Evolutionary conservation across 2,797 vertebrate species (phyloP), one percentile per base, ranked within the genome.

Genomic region (Alcedo atthis): DNA sequence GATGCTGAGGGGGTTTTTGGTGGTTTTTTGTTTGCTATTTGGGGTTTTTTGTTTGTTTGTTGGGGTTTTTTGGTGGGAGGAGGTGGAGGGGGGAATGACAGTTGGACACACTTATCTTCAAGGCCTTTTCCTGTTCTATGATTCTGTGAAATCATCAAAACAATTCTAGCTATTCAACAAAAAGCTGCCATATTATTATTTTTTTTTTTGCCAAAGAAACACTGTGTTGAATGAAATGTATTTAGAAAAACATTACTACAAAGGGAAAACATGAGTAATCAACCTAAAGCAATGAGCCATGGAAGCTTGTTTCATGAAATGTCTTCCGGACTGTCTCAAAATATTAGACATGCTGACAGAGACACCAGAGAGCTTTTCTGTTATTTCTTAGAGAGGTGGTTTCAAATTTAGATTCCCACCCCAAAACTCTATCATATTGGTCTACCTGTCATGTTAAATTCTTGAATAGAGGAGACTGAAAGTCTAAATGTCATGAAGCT

Each of bases 251-350:
- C 81, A 95, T 92, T 77, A 80, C 64, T 93, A 95, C 81, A 95
- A 94, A 93, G 81, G 87, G 81, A 95, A 96, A 95, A 89, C 74
- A 90, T 92, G 92, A 92, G 91, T 77, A 95, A 95, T 93, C 90
- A 80, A 93, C 90, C 51, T 94, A 89, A 93, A 94, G 92, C 84
- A 96, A 92, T 77, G 92, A 95, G 94, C 81, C 90, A 78, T 89
- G 58, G 71, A 94, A 90, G 79, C 28, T 71, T 90, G 81, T 78
- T 94, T 83, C 58, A 87, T 85, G 87, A 93, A 95, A 94, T 13
- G 37, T 90, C 87, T 95, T 95, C 94, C 13, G 33, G 90, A 64
- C 84, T 71, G 84, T 89, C 93, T 92, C 84, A 94, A 90, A 92
- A 42, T 6, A 66, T 92, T 91, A 92, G 93, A 90, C 87, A 68